Percentiles rank a stretch among this genome's conserved stretches.
These are phyloP conservation scores for Lophura nycthemera DNA, from an alignment of 2,113 vertebrate species.

Conservation along the genomic window DNA sequence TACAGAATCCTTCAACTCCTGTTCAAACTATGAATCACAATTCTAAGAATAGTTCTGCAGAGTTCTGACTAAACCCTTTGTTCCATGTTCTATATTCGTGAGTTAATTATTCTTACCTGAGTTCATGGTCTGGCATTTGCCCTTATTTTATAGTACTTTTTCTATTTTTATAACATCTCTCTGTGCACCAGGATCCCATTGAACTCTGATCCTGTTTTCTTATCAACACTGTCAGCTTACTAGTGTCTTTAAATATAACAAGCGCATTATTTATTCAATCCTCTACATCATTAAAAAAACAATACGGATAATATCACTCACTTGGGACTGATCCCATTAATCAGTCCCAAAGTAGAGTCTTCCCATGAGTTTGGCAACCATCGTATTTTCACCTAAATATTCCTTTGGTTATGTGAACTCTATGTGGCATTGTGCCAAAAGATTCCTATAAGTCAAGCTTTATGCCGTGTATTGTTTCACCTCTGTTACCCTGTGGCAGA, in stretches of 20 bases:
- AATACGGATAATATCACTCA: neutral
- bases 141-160: neutral
- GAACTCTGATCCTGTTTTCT: neutral
- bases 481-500: neutral
- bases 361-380: neutral
- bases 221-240: neutral
- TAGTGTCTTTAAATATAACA: neutral
- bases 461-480: neutral
- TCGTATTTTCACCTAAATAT: neutral
- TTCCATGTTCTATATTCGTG: neutral
- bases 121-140: neutral
- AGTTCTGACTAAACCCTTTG: neutral
- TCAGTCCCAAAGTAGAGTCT: neutral
- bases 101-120: neutral
- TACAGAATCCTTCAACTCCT: neutral
- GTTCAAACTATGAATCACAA: constrained; percentile 27
- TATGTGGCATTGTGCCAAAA: neutral
- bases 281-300: neutral
- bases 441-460: neutral
- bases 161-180: neutral
- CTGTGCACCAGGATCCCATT: neutral
- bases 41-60: neutral
- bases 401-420: neutral
- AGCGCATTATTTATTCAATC: neutral
- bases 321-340: neutral